Evolutionary conservation across 1,140 invertebrate genomes (phyloP).

Genomic region (Drosophila tani): DNA sequence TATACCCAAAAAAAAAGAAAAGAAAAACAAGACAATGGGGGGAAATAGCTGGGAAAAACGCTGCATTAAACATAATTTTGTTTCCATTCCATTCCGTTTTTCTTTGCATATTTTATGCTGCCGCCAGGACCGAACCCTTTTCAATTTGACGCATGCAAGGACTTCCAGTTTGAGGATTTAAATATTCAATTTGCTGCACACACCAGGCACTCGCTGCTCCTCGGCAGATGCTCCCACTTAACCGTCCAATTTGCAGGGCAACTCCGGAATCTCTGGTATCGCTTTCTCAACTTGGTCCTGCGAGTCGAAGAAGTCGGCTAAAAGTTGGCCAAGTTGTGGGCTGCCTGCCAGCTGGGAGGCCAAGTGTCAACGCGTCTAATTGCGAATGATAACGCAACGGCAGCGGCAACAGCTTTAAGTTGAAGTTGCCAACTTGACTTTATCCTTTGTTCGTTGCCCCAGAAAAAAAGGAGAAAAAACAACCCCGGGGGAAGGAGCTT

Average conservation of each 20-base stretch:
- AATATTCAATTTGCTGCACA: conserved; percentile 73
- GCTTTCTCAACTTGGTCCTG: conserved; percentile 11
- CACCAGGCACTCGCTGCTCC: neutral
- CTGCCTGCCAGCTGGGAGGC: neutral
- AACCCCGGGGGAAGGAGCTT: conserved; percentile 23
- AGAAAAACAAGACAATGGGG: neutral
- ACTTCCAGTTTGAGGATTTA: conserved; percentile 66
- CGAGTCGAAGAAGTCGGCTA: neutral
- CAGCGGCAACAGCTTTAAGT: conserved; percentile 51
- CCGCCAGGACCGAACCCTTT: conserved; percentile 52
- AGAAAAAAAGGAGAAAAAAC: neutral
- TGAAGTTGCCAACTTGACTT: conserved; percentile 43
- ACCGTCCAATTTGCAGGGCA: conserved; percentile 46
- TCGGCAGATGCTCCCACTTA: conserved; percentile 55
- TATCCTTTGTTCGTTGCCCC: conserved; percentile 34
- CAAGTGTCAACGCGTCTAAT: conserved; percentile 79
- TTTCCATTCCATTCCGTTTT: conserved; percentile 45
- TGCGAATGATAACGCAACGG: conserved; percentile 76
- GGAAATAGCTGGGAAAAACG: conserved; percentile 14
- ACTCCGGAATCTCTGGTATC: conserved; percentile 27
- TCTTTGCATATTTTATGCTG: conserved; percentile 63
- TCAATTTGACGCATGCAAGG: conserved; percentile 59
- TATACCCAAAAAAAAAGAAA: conserved; percentile 27
- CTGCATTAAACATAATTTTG: conserved; percentile 68
- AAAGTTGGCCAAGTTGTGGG: conserved; percentile 34